phyloP scores from a whole-genome alignment of 2,888 invertebrate species.

The Caenorhabditis sulstoni region DNA sequence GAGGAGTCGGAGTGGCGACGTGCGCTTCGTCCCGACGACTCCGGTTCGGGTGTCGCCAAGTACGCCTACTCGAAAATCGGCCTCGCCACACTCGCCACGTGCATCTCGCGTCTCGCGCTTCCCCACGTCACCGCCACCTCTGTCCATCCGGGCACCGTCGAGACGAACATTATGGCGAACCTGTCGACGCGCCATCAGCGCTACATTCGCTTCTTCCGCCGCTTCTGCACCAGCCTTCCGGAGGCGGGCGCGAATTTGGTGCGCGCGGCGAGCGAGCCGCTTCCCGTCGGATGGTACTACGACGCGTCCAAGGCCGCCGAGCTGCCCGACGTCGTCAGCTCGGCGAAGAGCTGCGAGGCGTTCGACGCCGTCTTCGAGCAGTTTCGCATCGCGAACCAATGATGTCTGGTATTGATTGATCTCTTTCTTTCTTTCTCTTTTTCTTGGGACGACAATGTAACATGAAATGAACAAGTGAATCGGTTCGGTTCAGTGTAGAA shows the following conservation, averaged over 20 bases:
- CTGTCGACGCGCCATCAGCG: constrained; percentile 45
- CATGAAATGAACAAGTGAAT: no score
- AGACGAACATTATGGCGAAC: constrained; percentile 48
- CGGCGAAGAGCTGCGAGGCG: constrained; percentile 15
- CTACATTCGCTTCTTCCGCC: constrained; percentile 41
- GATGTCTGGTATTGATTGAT: no score
- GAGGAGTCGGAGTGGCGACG: no score
- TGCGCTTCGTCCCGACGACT: no score
- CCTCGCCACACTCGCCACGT: constrained; percentile 30
- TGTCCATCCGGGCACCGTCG: constrained; percentile 56
- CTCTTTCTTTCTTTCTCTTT: neutral
- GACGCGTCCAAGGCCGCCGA: constrained; percentile 7
- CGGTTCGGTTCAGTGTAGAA: constrained; percentile 24
- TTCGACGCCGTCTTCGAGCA: constrained; percentile 40
- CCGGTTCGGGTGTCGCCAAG: constrained; percentile 19
- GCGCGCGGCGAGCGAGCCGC: constrained; percentile 37
- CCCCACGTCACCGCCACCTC: constrained; percentile 48
- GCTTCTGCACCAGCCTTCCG: constrained; percentile 38
- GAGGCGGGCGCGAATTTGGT: constrained; percentile 44
- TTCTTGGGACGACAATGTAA: no score
- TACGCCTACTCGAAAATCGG: constrained; percentile 56
- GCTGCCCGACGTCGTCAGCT: constrained; percentile 19
- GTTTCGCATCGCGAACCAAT: constrained; percentile 36
- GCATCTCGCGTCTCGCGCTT: constrained; percentile 2
- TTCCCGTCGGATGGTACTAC: constrained; percentile 38